Conservation (phyloP, 2,113 vertebrate species). For the Protomyctophum bolini region DNA sequence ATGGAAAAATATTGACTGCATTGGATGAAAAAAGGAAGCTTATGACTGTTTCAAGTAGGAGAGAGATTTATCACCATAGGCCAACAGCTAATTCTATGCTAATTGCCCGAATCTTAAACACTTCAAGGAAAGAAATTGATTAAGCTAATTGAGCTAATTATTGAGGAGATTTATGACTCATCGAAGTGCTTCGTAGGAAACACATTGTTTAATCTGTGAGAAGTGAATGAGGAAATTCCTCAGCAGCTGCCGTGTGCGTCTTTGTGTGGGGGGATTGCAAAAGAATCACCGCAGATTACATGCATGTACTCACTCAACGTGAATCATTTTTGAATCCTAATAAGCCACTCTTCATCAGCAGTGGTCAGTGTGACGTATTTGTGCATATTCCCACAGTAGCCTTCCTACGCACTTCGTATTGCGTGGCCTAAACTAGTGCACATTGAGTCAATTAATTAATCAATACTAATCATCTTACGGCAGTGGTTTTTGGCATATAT, state of each 20-base stretch:
- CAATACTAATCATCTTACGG: no score
- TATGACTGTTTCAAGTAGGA: neutral
- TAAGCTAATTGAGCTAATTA: conserved; percentile 34
- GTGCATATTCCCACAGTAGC: neutral
- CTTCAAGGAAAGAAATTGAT: no score
- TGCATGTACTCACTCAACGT: conserved; percentile 24
- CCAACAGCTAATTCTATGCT: conserved; percentile 13
- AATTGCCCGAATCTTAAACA: neutral
- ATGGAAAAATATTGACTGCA: conserved; percentile 2
- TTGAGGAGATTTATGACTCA: conserved; percentile 32
- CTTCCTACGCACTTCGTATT: neutral
- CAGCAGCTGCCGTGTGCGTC: conserved; percentile 34
- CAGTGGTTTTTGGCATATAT: no score
- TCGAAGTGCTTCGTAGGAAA: conserved; percentile 17
- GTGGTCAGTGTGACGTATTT: conserved; percentile 34
- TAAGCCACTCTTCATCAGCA: conserved; percentile 30
- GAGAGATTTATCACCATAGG: neutral
- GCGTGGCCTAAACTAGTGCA: neutral
- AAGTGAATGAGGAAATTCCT: conserved; percentile 50
- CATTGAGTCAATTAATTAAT: no score
- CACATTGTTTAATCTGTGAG: conserved; percentile 42
- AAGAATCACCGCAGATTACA: conserved; percentile 63
- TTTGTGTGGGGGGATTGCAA: conserved; percentile 30
- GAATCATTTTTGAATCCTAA: conserved; percentile 29
- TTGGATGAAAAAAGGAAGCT: neutral